Percentiles rank a stretch among this genome's conserved stretches.
Conservation (phyloP, 2,113 vertebrate species). For the Scomber japonicus region DNA sequence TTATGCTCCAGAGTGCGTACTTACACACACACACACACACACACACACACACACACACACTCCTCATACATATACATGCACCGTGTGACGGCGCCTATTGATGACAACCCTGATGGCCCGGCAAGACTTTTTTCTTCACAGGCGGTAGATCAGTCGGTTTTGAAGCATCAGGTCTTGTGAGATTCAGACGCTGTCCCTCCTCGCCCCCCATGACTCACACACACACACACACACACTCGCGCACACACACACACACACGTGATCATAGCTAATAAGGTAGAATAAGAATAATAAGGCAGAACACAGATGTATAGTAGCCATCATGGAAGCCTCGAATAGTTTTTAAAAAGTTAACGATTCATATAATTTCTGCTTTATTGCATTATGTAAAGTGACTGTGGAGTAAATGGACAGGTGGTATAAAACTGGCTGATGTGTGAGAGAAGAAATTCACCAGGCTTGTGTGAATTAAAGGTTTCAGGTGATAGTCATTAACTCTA, state of each 20-base stretch:
- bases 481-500: not conserved
- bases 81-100: constrained; percentile 4
- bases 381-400: not conserved
- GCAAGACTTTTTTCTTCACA: constrained; percentile 20
- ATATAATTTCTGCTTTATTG: not conserved
- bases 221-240: constrained; percentile 1
- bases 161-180: constrained; percentile 9
- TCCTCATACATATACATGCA: not conserved
- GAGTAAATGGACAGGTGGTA: not conserved
- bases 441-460: not conserved
- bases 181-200: not conserved
- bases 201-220: not conserved
- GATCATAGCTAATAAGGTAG: not conserved
- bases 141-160: constrained; percentile 11
- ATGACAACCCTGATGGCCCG: not conserved
- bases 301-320: constrained; percentile 3
- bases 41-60: not conserved
- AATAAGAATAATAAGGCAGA: not conserved
- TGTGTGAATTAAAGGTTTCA: not conserved
- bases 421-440: not conserved
- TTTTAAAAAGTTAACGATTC: not conserved
- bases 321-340: not conserved
- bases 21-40: not conserved
- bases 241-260: constrained; percentile 6
- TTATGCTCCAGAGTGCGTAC: constrained; percentile 51